Base-by-base conservation (phyloP, 2,113 vertebrate genomes). In the Cyprinodon tularosa region DNA sequence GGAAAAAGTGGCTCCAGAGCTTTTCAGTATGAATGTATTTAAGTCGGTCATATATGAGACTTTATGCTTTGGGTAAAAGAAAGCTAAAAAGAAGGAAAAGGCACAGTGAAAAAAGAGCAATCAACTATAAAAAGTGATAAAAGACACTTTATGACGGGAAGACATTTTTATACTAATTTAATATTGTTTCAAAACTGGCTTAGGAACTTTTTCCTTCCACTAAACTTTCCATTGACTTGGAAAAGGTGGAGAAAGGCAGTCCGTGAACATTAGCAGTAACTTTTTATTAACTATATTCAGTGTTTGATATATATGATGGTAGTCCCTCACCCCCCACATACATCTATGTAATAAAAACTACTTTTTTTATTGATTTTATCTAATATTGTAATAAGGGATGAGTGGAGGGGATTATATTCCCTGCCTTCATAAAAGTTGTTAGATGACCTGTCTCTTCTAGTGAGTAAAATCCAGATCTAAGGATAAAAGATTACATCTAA, bases 401-500 rank as follows among this genome's bases (percentile, higher is more conserved):
- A 57, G 50, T 20, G n/a, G 50, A 14, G 14, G 2, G 29, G 15
- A 20, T 14, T n/a, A 20, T 3, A 57, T 53, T 53, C 15, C 50
- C 50, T 15, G 50, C 7, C 50, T 53, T 13, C 50, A 6, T n/a
- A 57, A 50, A 4, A 20, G 14, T 29, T 13, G 67, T 29, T 29
- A 22, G 48, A 29, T 62, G 68, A 70, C 47, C 22, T 78, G 62
- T 44, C 42, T 60, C 4, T 47, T 78, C 44, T 71, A 75, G 73
- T 2, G 42, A 57, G 47, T 44, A 72, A 63, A 67, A 84, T 83
- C 60, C 79, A 79, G 86, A 81, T 85, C 13, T 15, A 15, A 8
- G 36, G 37, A 39, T 40, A 22, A 14, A 77, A 82, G 83, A 71
- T 79, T 76, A 75, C 69, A 80, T 80, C 86, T 68, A 61, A 61